Evolutionary conservation across 2,113 vertebrate genomes (phyloP), one percentile per base, ranked within the genome.

Genomic region (Muntiacus muntjak): DNA sequence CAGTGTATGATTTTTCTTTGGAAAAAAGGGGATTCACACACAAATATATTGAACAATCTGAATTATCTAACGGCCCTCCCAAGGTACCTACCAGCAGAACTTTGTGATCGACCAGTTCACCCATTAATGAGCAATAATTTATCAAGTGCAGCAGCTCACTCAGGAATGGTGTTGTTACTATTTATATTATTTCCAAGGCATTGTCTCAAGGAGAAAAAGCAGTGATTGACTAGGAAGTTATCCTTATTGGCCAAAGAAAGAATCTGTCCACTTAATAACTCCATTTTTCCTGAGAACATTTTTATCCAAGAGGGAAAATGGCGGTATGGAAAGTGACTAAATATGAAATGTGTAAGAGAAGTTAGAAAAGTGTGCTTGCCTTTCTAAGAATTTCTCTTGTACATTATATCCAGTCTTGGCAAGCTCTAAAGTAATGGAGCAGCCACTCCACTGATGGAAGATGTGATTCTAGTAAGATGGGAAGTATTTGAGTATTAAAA

Each of bases 221-320:
- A 95, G 28, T 87, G 82, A 95, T 36, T 96, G 67, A 94, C 45
- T 17, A 82, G 79, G 87, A 90, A 88, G 74, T 54, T 92, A 30
- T 89, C 57, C 76, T 88, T 91, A 64, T 36, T 95, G 84, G 50
- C 82, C 76, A 86, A 12, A 86, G 62, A 89, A 88, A 79, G 50
- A 94, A 60, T 62, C 43, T 95, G 30, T 92, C 84, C 95, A 43
- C 43, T 12, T 90, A 83, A 60, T 91, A 91, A 54, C 54, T 86
- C 76, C 15, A 25, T 93, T 96, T 93, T 93, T 85, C 76, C 74
- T 74, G 67, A 92, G 81, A 94, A 74, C 67, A 83, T 84, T 89
- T 97, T 96, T 84, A 88, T 96, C 30, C 28, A 96, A 36, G 43
- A 96, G 33, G 89, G 79, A 94, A 97, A 89, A 57, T 82, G 76